A percentile compares a stretch with the other conserved stretches of the same genome.
Evolutionary conservation across 2,797 vertebrate species (phyloP).

Genomic region (Enoplosus armatus): DNA sequence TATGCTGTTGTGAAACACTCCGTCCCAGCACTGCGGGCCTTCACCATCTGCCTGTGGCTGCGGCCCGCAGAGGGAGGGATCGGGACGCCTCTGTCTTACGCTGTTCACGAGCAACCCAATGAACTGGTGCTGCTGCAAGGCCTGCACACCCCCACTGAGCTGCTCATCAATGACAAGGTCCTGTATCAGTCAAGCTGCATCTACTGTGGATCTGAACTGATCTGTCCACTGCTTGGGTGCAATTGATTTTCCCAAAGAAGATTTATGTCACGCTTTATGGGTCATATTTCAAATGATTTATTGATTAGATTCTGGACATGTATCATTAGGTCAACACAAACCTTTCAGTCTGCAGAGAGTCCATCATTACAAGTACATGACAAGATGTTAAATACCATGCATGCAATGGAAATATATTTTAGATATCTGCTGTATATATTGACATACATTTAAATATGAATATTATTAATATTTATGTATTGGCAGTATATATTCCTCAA

Average conservation of each 20-base stretch:
- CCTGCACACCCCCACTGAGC: constrained; percentile 90
- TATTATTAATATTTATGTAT: too few species aligned
- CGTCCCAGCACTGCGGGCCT: constrained; percentile 90
- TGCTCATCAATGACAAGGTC: constrained; percentile 98
- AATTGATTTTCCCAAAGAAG: neutral
- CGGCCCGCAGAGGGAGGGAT: constrained; percentile 87
- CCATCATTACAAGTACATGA: too few species aligned
- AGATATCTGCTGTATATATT: too few species aligned
- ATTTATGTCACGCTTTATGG: neutral
- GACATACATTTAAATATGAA: neutral
- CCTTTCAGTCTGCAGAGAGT: neutral
- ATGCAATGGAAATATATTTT: neutral
- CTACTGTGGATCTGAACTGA: neutral
- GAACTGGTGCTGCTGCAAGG: constrained; percentile 95
- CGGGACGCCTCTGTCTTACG: constrained; percentile 95
- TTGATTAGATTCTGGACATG: neutral
- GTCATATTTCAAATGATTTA: constrained; percentile 1
- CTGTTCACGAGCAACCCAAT: constrained; percentile 91
- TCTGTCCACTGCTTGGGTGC: too few species aligned
- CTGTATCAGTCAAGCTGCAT: neutral
- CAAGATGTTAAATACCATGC: neutral
- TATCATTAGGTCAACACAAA: neutral
- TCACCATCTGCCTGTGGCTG: constrained; percentile 95
- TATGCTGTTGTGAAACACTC: constrained; percentile 90
- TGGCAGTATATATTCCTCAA: neutral